Percentiles rank a stretch among this genome's conserved stretches.
Evolutionary conservation across 92 coral and sea anemone species (phyloP).

Genomic region (Zoanthus gigantus): DNA sequence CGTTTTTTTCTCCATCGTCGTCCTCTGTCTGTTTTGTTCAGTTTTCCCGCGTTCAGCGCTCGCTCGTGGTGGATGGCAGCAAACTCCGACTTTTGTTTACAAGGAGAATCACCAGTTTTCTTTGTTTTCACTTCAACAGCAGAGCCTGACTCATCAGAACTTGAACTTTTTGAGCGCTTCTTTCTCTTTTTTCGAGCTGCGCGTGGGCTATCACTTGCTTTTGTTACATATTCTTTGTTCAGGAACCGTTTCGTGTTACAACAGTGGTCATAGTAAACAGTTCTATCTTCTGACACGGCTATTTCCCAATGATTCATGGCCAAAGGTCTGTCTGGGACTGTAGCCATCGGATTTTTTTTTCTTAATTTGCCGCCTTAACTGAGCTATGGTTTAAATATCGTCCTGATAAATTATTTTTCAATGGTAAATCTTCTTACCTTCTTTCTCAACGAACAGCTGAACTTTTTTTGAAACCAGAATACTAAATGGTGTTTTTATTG

Average conservation of each 20-base stretch:
- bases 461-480: conserved; percentile 36
- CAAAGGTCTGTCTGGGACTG: conserved; percentile 41
- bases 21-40: conserved; percentile 79
- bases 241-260: conserved; percentile 25
- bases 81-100: conserved; percentile 75
- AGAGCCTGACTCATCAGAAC: conserved; percentile 45
- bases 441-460: conserved; percentile 7
- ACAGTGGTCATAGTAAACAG: conserved; percentile 29
- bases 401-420: neutral
- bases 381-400: neutral
- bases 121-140: conserved; percentile 37
- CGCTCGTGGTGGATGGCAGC: conserved; percentile 88
- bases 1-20: conserved; percentile 84
- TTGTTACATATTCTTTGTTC: neutral
- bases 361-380: neutral
- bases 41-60: conserved; percentile 87
- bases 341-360: conserved; percentile 46
- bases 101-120: conserved; percentile 28
- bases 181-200: conserved; percentile 59
- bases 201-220: conserved; percentile 63
- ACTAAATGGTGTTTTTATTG: conserved; percentile 21
- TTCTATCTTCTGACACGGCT: conserved; percentile 32
- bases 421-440: neutral
- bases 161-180: conserved; percentile 39
- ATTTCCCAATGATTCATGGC: conserved; percentile 36